Conservation (phyloP, 2,888 invertebrate genomes). For the Synergus itoensis region DNA sequence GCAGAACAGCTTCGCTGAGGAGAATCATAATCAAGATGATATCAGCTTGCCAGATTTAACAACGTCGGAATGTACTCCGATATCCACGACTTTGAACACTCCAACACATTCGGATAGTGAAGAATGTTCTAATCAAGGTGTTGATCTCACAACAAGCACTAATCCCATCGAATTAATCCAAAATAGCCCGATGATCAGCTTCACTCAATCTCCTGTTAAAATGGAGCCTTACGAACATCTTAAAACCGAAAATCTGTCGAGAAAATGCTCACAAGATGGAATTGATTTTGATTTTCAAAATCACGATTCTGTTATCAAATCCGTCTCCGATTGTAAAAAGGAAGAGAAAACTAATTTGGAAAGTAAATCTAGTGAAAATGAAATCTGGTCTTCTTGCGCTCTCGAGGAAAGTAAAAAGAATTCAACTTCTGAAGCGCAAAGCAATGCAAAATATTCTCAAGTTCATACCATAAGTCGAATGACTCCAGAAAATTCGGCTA, state of each 20-base stretch:
- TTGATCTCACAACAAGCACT: slow-evolving; percentile 63
- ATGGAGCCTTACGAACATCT: slow-evolving; percentile 66
- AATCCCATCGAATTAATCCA: slow-evolving; percentile 74
- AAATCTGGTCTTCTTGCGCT: not conserved
- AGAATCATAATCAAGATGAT: slow-evolving; percentile 74
- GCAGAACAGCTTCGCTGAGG: slow-evolving; percentile 56
- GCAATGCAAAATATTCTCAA: not conserved
- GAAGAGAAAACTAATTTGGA: not conserved
- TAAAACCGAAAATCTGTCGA: slow-evolving; percentile 52
- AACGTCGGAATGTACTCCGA: slow-evolving; percentile 73
- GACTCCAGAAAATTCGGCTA: slow-evolving; percentile 16
- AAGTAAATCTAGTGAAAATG: not conserved
- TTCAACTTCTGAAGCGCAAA: not conserved
- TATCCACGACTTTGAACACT: slow-evolving; percentile 75
- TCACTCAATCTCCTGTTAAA: slow-evolving; percentile 71
- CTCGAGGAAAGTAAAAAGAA: not conserved
- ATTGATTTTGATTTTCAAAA: slow-evolving; percentile 66
- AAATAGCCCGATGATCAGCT: slow-evolving; percentile 74
- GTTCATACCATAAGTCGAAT: slow-evolving; percentile 32
- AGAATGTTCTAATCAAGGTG: slow-evolving; percentile 68
- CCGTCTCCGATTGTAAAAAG: slow-evolving; percentile 42
- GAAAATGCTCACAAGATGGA: slow-evolving; percentile 58
- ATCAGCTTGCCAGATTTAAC: slow-evolving; percentile 74
- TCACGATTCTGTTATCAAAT: slow-evolving; percentile 46
- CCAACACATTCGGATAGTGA: slow-evolving; percentile 75